A percentile compares a stretch with the other conserved stretches of the same genome.
phyloP scores from a whole-genome alignment of 1,140 invertebrate species.

The Radopholus similis region DNA sequence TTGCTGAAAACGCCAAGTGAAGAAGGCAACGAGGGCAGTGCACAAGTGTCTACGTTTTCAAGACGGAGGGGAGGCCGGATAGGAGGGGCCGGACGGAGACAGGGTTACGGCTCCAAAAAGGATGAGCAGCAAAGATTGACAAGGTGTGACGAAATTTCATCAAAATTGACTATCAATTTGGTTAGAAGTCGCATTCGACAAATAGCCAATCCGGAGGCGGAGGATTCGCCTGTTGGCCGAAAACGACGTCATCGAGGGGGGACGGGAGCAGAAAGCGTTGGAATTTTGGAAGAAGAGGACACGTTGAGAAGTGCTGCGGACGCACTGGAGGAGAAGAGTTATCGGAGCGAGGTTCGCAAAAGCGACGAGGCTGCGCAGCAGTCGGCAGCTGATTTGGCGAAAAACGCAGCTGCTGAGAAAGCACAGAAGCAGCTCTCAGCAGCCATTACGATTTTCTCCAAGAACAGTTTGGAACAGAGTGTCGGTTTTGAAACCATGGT shows the following conservation, averaged over 20 bases:
- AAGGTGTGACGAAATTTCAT: constrained; percentile 1
- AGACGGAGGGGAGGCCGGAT: neutral
- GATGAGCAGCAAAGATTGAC: constrained; percentile 18
- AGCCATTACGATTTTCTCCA: constrained; percentile 9
- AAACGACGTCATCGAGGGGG: neutral
- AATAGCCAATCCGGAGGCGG: constrained; percentile 14
- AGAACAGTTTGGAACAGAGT: constrained; percentile 27
- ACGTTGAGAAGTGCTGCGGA: neutral
- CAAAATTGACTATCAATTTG: neutral
- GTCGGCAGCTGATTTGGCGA: too few species aligned
- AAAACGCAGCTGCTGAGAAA: too few species aligned
- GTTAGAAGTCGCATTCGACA: constrained; percentile 17
- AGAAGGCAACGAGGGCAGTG: neutral
- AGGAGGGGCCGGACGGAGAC: neutral
- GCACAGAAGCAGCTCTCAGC: constrained; percentile 4
- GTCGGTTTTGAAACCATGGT: constrained; percentile 14
- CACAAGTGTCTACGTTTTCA: neutral
- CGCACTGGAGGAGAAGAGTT: neutral
- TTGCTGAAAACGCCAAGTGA: constrained; percentile 29
- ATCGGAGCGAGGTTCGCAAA: too few species aligned
- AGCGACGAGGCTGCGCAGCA: too few species aligned
- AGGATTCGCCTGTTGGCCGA: neutral
- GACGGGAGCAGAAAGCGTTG: neutral
- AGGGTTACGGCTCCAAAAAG: constrained; percentile 1
- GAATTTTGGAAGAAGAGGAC: constrained; percentile 24